These are phyloP conservation scores for Oriolus oriolus DNA, from an alignment of 2,113 vertebrate genomes.

Conservation along the genomic window DNA sequence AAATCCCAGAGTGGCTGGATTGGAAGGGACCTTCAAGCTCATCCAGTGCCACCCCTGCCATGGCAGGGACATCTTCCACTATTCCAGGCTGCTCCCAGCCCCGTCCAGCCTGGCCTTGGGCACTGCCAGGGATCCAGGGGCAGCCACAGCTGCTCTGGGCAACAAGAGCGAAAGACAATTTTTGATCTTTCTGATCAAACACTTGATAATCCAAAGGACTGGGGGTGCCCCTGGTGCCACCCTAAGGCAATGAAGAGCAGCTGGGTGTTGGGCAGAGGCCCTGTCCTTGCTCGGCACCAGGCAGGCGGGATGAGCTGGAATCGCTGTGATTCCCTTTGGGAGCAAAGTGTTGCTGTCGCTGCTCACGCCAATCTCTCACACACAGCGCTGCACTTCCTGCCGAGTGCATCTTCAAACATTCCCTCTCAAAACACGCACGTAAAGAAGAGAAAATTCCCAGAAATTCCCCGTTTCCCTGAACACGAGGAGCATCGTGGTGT, in stretches of 20 bases:
- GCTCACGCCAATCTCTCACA: accelerated
- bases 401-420: accelerated
- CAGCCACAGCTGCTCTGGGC: background rate
- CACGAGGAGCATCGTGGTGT: accelerated
- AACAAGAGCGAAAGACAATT: background rate
- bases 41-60: background rate
- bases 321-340: accelerated
- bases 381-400: background rate
- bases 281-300: background rate
- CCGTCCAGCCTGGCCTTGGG: background rate
- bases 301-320: background rate
- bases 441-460: accelerated
- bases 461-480: accelerated
- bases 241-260: background rate
- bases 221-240: background rate
- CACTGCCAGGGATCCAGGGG: background rate
- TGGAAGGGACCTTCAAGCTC: background rate
- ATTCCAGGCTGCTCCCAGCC: background rate
- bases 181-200: background rate
- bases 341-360: background rate
- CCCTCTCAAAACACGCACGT: accelerated
- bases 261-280: background rate
- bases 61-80: background rate
- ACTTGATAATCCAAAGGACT: background rate
- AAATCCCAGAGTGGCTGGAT: background rate